These are phyloP conservation scores for Lobophora halterata DNA, from an alignment of 2,888 invertebrate genomes.

Conservation along the genomic window DNA sequence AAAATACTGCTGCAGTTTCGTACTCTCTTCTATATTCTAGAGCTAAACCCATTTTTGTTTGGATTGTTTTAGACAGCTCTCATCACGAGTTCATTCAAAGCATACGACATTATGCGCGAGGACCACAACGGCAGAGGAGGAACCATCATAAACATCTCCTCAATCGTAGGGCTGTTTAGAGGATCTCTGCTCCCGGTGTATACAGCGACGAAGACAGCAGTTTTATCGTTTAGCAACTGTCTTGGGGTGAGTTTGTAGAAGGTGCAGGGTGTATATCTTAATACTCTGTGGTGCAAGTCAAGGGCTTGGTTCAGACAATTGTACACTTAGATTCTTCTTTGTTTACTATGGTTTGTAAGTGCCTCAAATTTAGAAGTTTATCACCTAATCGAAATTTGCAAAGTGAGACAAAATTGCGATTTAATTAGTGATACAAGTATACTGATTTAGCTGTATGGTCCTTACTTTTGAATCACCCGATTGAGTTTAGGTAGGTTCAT, in stretches of 20 bases:
- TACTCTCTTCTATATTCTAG: too few relatives aligned
- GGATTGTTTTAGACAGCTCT: constrained; percentile 59
- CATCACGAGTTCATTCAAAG: constrained; percentile 59
- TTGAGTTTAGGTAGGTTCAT: too few relatives aligned
- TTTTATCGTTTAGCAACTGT: constrained; percentile 63
- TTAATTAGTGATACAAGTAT: too few relatives aligned
- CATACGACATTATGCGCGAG: constrained; percentile 60
- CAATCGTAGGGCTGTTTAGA: constrained; percentile 54
- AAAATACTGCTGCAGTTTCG: too few relatives aligned
- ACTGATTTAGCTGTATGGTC: too few relatives aligned
- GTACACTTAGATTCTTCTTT: too few relatives aligned
- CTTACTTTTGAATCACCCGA: too few relatives aligned
- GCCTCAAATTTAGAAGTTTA: too few relatives aligned
- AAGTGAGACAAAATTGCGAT: too few relatives aligned
- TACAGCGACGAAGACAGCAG: constrained; percentile 65
- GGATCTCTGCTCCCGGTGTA: constrained; percentile 53
- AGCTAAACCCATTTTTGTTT: constrained; percentile 1
- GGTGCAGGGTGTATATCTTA: background rate
- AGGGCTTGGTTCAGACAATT: too few relatives aligned
- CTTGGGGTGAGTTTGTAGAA: constrained; percentile 56
- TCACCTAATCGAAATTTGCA: too few relatives aligned
- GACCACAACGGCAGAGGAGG: constrained; percentile 62
- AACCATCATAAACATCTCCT: constrained; percentile 65
- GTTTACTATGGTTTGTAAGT: too few relatives aligned
- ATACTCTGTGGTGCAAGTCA: background rate